These are phyloP conservation scores for Philereme transversata DNA, from an alignment of 2,888 invertebrate genomes.

Conservation along the genomic window DNA sequence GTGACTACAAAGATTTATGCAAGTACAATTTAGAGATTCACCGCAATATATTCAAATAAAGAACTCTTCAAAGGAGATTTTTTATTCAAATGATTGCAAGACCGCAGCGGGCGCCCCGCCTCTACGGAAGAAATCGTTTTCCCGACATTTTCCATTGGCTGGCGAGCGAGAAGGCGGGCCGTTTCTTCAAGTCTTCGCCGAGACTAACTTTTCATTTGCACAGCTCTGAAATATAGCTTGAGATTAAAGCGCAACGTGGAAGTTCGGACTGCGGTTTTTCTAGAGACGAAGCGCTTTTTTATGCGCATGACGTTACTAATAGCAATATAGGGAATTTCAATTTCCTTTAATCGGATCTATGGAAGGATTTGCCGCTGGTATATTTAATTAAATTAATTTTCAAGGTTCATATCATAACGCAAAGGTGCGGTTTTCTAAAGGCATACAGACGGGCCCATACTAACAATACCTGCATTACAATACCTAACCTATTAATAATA, in stretches of 20 bases:
- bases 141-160: slow-evolving; percentile 81
- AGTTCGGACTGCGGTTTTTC: slow-evolving; percentile 73
- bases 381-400: not conserved
- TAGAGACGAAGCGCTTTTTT: slow-evolving; percentile 62
- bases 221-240: slow-evolving; percentile 78
- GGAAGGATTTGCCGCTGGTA: slow-evolving; percentile 14
- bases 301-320: slow-evolving; percentile 38
- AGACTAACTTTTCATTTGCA: slow-evolving; percentile 83
- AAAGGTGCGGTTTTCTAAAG: too few relatives aligned
- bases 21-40: slow-evolving; percentile 43
- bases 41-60: slow-evolving; percentile 77
- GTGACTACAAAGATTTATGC: slow-evolving; percentile 37
- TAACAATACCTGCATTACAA: too few relatives aligned
- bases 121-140: slow-evolving; percentile 79
- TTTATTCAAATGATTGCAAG: slow-evolving; percentile 78
- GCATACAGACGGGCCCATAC: too few relatives aligned
- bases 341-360: slow-evolving; percentile 36
- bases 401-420: not conserved
- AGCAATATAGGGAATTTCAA: slow-evolving; percentile 54
- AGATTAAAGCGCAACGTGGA: slow-evolving; percentile 76
- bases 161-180: slow-evolving; percentile 68
- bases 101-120: slow-evolving; percentile 76
- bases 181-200: slow-evolving; percentile 72
- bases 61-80: slow-evolving; percentile 75
- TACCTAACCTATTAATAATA: too few relatives aligned